A percentile compares a stretch with the other conserved stretches of the same genome.
These are phyloP conservation scores for Diglossa cyanea DNA, from an alignment of 2,797 vertebrate species.

Conservation along the genomic window DNA sequence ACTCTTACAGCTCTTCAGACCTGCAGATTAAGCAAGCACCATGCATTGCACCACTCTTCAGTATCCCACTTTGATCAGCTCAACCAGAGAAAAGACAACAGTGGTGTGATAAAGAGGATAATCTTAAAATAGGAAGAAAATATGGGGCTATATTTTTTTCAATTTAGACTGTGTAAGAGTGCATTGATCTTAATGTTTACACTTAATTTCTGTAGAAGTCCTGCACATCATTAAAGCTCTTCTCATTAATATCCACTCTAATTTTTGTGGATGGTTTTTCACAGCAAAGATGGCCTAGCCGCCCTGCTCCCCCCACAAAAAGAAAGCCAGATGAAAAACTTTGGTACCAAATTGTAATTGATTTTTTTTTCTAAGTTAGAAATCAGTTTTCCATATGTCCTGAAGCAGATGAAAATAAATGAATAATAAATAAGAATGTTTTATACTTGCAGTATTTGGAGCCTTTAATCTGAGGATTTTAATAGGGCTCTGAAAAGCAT, in stretches of 20 bases:
- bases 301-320: accelerated
- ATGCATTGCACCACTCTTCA: not conserved
- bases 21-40: not conserved
- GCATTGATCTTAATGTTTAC: not conserved
- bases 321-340: not conserved
- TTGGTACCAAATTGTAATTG: not conserved
- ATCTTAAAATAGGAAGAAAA: not conserved
- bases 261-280: not conserved
- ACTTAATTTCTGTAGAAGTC: not conserved
- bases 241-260: not conserved
- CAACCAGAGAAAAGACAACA: not conserved
- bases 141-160: not conserved
- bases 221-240: not conserved
- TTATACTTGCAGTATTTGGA: not conserved
- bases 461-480: conserved; percentile 18
- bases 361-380: not conserved
- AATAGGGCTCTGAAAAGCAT: not conserved
- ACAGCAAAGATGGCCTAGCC: not conserved
- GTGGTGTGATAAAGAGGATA: not conserved
- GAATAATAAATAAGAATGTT: conserved; percentile 31
- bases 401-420: conserved; percentile 17
- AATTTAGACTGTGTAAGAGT: not conserved
- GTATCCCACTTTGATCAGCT: not conserved
- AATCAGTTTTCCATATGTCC: not conserved
- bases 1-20: not conserved